Conservation (phyloP, 2,888 invertebrate genomes). For the Spisula solida region DNA sequence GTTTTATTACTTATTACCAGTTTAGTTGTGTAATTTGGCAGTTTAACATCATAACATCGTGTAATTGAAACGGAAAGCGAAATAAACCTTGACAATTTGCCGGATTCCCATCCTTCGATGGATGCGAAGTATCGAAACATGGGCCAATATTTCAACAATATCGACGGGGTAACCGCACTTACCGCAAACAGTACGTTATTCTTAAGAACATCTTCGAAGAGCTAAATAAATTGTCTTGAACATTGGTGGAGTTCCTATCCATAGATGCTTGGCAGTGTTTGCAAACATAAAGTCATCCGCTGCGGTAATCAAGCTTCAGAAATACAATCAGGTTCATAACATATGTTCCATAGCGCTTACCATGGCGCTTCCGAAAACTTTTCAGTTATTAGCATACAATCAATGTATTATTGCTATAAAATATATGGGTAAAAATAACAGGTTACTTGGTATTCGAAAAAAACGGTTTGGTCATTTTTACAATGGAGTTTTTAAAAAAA, state of each 20-base stretch:
- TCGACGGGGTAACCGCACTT: constrained; percentile 9
- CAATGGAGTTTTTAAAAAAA: no score
- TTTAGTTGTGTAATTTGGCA: constrained; percentile 18
- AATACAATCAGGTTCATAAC: constrained; percentile 42
- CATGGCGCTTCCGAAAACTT: no score
- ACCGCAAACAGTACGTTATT: background rate
- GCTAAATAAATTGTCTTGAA: constrained; percentile 63
- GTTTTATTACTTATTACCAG: background rate
- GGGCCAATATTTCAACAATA: constrained; percentile 4
- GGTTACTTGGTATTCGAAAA: no score
- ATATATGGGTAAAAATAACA: no score
- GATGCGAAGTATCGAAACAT: background rate
- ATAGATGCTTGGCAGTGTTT: constrained; percentile 66
- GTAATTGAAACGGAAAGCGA: background rate
- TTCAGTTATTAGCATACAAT: no score
- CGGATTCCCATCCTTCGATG: background rate
- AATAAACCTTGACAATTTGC: constrained; percentile 12
- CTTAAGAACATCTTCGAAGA: constrained; percentile 35
- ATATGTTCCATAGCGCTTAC: background rate
- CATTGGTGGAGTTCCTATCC: constrained; percentile 60
- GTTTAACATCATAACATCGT: background rate
- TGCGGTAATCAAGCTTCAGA: constrained; percentile 39
- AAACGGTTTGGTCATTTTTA: no score
- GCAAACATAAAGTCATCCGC: constrained; percentile 69
- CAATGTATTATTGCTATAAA: no score